Conservation (phyloP, 2,888 invertebrate species). For the Torymus texanus region DNA sequence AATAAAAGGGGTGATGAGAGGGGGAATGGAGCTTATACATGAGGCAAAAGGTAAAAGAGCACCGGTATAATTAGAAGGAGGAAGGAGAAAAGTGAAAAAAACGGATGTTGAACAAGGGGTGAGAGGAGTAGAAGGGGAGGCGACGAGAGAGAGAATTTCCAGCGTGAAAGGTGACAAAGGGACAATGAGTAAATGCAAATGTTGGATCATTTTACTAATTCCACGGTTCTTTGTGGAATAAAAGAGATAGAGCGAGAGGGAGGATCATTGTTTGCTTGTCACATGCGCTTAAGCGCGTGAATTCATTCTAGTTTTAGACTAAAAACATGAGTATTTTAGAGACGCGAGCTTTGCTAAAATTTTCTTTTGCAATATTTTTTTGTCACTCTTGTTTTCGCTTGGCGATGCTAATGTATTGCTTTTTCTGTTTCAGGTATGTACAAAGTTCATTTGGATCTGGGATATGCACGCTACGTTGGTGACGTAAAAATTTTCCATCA, state of each 20-base stretch:
- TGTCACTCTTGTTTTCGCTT: too few relatives aligned
- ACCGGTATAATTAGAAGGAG: constrained; percentile 10
- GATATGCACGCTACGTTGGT: not conserved
- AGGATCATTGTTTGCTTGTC: not conserved
- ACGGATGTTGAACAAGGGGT: constrained; percentile 9
- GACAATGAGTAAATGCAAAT: constrained; percentile 33
- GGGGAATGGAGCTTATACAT: not conserved
- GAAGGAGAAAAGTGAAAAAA: constrained; percentile 3
- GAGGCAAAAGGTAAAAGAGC: not conserved
- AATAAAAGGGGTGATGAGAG: not conserved
- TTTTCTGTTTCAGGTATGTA: constrained; percentile 25
- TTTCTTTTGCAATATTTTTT: too few relatives aligned
- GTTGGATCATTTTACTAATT: constrained; percentile 33
- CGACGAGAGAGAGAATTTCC: not conserved
- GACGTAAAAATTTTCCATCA: not conserved
- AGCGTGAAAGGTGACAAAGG: constrained; percentile 30
- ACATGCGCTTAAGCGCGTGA: not conserved
- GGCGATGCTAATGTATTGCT: not conserved
- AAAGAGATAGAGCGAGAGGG: not conserved
- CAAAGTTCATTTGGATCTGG: not conserved
- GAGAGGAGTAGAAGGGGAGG: too few relatives aligned
- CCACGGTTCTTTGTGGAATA: constrained; percentile 2
- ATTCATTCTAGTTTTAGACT: not conserved
- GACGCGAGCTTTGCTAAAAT: not conserved
- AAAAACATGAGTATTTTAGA: not conserved